phyloP scores from a whole-genome alignment of 2,888 invertebrate genomes.

The Drosophila quinaria region DNA sequence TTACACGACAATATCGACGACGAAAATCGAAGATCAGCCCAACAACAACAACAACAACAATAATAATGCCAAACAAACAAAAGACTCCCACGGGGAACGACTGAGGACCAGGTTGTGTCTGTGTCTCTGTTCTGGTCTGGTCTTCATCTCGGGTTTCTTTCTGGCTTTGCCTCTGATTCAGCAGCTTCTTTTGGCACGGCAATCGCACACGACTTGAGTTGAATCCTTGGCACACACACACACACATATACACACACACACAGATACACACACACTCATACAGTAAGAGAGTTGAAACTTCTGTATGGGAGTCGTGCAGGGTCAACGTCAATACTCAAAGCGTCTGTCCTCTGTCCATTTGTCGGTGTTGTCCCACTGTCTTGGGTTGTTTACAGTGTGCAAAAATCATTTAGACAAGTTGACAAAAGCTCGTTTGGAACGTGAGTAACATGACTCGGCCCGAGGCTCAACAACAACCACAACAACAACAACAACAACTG shows the following conservation, averaged over 20 bases:
- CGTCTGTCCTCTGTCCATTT: slow-evolving; percentile 26
- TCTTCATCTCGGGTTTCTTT: slow-evolving; percentile 13
- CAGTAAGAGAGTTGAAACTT: slow-evolving; percentile 65
- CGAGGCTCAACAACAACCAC: slow-evolving; percentile 44
- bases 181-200: slow-evolving; percentile 48
- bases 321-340: slow-evolving; percentile 78
- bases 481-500: slow-evolving; percentile 7
- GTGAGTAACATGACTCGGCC: slow-evolving; percentile 84
- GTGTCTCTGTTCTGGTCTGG: background rate
- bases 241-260: slow-evolving; percentile 17
- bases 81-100: slow-evolving; percentile 78
- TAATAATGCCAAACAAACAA: slow-evolving; percentile 58
- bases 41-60: slow-evolving; percentile 10
- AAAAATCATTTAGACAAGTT: slow-evolving; percentile 84
- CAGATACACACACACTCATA: background rate
- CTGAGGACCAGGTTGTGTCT: slow-evolving; percentile 26
- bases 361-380: slow-evolving; percentile 57
- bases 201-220: slow-evolving; percentile 72
- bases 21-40: slow-evolving; percentile 77
- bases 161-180: slow-evolving; percentile 34
- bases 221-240: slow-evolving; percentile 66
- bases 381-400: slow-evolving; percentile 83
- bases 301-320: slow-evolving; percentile 84
- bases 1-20: slow-evolving; percentile 83
- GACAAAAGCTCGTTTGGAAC: slow-evolving; percentile 85